These are phyloP conservation scores for Sternarchorhynchus goeldii DNA, from an alignment of 2,797 vertebrate genomes.

Conservation along the genomic window DNA sequence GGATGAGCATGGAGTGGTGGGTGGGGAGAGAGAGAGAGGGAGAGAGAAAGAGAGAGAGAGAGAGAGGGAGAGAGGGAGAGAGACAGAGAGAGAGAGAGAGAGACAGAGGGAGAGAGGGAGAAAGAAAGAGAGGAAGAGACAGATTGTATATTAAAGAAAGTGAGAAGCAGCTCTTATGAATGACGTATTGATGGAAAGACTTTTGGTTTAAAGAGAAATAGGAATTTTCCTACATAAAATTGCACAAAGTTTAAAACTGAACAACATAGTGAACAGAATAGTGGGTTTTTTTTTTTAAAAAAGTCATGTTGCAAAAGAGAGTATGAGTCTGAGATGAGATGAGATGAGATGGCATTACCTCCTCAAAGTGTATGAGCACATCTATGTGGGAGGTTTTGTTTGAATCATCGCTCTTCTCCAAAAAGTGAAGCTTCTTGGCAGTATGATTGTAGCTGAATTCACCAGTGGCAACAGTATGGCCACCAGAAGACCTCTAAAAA, in stretches of 20 bases:
- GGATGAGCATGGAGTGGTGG: background rate
- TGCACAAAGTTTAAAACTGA: too few species aligned
- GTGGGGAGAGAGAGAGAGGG: background rate
- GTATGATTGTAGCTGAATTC: constrained; percentile 71
- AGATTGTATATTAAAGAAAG: too few species aligned
- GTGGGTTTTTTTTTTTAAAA: background rate
- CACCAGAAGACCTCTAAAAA: constrained; percentile 52
- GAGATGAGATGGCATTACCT: constrained; percentile 61
- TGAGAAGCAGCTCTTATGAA: too few species aligned
- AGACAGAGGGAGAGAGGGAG: background rate
- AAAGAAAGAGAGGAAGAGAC: too few species aligned
- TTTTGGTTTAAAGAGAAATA: too few species aligned
- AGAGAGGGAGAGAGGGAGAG: too few species aligned
- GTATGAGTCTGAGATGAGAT: too few species aligned
- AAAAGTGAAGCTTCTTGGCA: constrained; percentile 72
- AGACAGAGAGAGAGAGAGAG: background rate
- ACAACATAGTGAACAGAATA: too few species aligned
- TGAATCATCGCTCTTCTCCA: constrained; percentile 62
- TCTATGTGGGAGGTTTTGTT: constrained; percentile 68
- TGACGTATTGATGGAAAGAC: too few species aligned
- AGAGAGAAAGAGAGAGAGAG: background rate
- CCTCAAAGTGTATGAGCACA: constrained; percentile 74
- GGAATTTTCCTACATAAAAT: too few species aligned
- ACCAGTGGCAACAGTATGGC: constrained; percentile 60
- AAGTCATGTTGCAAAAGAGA: background rate